These are phyloP conservation scores for Excalfactoria chinensis DNA, from an alignment of 2,113 vertebrate species.

Conservation along the genomic window DNA sequence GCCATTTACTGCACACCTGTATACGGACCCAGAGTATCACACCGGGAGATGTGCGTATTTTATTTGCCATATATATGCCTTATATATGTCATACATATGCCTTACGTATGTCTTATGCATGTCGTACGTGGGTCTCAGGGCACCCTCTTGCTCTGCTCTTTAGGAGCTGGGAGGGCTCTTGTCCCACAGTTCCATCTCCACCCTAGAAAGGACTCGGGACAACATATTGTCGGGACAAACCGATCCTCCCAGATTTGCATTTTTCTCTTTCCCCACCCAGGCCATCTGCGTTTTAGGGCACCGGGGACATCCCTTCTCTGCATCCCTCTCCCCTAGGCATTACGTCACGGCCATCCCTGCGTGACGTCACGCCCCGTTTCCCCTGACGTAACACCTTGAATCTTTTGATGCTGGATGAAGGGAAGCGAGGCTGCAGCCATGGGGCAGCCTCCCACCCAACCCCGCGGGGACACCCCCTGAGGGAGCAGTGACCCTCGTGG, in stretches of 20 bases:
- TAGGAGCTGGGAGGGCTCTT: accelerated
- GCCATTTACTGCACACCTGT: neutral
- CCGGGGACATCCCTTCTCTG: accelerated
- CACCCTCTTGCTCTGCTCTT: accelerated
- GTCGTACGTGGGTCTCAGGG: neutral
- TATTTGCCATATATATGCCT: neutral
- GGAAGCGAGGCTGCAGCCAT: neutral
- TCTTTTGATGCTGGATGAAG: neutral
- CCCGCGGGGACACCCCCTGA: accelerated
- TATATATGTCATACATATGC: too few relatives aligned
- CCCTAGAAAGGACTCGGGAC: neutral
- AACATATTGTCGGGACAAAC: accelerated
- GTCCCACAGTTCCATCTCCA: accelerated
- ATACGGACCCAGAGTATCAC: accelerated
- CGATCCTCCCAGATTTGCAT: accelerated
- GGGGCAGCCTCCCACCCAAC: neutral
- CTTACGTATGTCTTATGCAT: accelerated
- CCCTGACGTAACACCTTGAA: neutral
- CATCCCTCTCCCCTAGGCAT: accelerated
- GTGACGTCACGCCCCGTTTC: neutral
- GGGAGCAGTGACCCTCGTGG: neutral
- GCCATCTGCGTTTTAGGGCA: accelerated
- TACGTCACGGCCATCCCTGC: accelerated
- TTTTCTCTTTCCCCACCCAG: neutral
- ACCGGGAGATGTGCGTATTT: neutral